Evolutionary conservation across 2,888 invertebrate genomes (phyloP), one percentile per base, ranked within the genome.

Genomic region (Drepanosiphum platanoidis): DNA sequence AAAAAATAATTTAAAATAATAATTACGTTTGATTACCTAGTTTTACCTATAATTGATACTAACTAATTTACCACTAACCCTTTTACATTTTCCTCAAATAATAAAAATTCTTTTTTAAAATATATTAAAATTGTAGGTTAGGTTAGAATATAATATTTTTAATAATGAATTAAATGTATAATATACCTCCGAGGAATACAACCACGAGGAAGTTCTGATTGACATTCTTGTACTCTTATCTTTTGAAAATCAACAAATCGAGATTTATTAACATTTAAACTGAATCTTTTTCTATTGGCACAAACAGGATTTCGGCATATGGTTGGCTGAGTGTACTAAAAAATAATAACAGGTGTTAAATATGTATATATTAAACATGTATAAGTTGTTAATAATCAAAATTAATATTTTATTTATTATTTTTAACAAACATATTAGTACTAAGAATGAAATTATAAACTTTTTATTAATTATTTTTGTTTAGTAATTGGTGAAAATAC

Each of bases 241-340:
- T 99, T 99, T 91, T 99, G 99, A 90, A 99, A 99, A 90, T 99
- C 99, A 1, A 99, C 95, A 90, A 99, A 99, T 34, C 94, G 91
- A 0, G 98, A 98, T 89, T 97, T 97, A 90, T 97, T 96, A 11
- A 97, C 93, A 89, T 99, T 96, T 87, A 99, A 90, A 92, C 94
- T 93, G 89, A 99, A 99, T 46, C 96, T 92, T 0, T 95, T 92
- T 22, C 98, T 92, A 90, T 99, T 99, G 83, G 93, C 94, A 90
- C 99, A 99, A 1, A 97, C 96, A 1, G 97, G 97, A 91, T 99
- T 99, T 8, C 95, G 92, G 89, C 99, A 99, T 88, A 98, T 97
- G 3, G 97, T 94, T 68, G 99, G 99, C 91, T 97, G 94, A 83
- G 96, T 96, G 88, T 94, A 97, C 94, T 95, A 89, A n/a, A 90